Evolutionary conservation across 2,113 vertebrate genomes (phyloP), one percentile per base, ranked within the genome.

Genomic region (Channa argus): DNA sequence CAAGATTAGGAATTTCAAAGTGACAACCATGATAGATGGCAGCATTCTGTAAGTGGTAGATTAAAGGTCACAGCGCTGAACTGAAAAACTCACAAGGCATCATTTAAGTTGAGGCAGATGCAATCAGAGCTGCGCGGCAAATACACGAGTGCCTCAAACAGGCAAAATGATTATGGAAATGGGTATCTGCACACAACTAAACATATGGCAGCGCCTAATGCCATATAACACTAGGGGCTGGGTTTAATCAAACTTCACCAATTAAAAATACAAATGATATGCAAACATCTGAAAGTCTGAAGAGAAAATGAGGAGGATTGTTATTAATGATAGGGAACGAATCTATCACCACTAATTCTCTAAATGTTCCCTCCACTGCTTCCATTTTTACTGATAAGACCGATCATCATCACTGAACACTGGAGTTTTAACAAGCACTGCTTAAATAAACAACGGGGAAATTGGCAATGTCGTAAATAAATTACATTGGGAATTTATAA

Each of bases 231-330:
- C 94, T 92, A 88, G 94, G 89, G 93, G 94, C 91, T 90, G 90
- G 89, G 88, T 91, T 94, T 94, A 94, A 94, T 94, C 91, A 94
- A 94, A 94, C 90, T 93, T 91, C 77, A 80, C 87, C 94, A 94
- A 94, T 94, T 94, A 93, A 91, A 92, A 92, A 92, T 64, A 91
- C 91, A 93, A 93, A 94, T 93, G 91, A 93, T 90, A 94, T 94
- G 91, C 90, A 91, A 91, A 92, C 92, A 92, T 91, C 89, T 92
- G 85, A 93, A 93, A 93, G 91, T 91, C 86, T 85, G 88, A 88
- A 59, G 84, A 90, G 89, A 86, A 90, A 86, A 88, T 82, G 88
- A 81, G 84, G 62, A 84, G 93, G 91, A 92, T 93, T 91, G 90
- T 87, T 92, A 89, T 87, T 86, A 86, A 80, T 90, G 92, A 94